These are phyloP conservation scores for Unio pictorum DNA, from an alignment of 2,888 invertebrate species.

Conservation along the genomic window DNA sequence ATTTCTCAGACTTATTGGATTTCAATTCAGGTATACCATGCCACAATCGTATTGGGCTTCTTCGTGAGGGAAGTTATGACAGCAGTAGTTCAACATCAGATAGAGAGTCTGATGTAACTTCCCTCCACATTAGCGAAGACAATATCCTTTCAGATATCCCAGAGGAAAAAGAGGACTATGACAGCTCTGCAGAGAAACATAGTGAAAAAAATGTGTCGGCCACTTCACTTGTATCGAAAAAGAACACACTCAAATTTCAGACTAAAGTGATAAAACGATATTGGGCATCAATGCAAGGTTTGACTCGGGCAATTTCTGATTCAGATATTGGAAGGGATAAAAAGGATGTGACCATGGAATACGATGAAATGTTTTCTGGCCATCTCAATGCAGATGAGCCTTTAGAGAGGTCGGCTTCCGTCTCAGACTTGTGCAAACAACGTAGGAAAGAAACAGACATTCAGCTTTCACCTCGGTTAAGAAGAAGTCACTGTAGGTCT, in stretches of 20 bases:
- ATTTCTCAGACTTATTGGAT: too few species aligned
- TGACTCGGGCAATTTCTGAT: constrained; percentile 27
- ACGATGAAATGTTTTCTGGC: constrained; percentile 32
- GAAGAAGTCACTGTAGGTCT: constrained; percentile 19
- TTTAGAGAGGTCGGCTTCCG: constrained; percentile 40
- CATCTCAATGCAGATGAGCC: constrained; percentile 34
- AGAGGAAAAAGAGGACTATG: constrained; percentile 52
- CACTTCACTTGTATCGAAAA: constrained; percentile 19
- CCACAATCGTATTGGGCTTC: constrained; percentile 1
- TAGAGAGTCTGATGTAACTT: constrained; percentile 30
- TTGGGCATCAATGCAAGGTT: constrained; percentile 37
- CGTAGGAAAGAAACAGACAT: constrained; percentile 25
- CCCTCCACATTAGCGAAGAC: constrained; percentile 55
- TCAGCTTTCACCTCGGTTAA: constrained; percentile 22
- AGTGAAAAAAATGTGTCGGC: constrained; percentile 25
- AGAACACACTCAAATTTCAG: constrained; percentile 3
- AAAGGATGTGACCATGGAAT: constrained; percentile 17
- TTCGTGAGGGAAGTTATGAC: constrained; percentile 23
- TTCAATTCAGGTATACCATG: too few species aligned
- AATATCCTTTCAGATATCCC: constrained; percentile 59
- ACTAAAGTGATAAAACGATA: constrained; percentile 27
- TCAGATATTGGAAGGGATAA: constrained; percentile 28
- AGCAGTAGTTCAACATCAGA: constrained; percentile 34
- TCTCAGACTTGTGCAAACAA: constrained; percentile 32
- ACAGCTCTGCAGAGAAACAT: constrained; percentile 34